These are phyloP conservation scores for Altica lythri DNA, from an alignment of 2,888 invertebrate genomes.

Conservation along the genomic window DNA sequence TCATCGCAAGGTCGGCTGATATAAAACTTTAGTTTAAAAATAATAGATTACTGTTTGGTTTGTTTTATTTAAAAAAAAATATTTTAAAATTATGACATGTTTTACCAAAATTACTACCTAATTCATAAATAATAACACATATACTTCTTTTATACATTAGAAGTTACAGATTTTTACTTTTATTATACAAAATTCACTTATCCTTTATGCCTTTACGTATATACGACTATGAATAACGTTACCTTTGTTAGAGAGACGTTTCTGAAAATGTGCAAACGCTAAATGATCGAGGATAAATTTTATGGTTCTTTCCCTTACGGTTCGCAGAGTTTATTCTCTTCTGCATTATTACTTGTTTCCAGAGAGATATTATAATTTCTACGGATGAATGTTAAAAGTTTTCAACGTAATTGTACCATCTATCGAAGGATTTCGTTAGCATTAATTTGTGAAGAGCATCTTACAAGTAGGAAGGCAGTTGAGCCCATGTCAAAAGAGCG, in stretches of 20 bases:
- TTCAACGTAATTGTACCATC: slow-evolving; percentile 12
- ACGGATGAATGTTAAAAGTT: slow-evolving; percentile 16
- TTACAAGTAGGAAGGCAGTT: no score
- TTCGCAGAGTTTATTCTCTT: slow-evolving; percentile 21
- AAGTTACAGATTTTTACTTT: no score
- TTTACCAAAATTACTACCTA: no score
- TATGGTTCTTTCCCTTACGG: slow-evolving; percentile 22
- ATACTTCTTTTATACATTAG: no score
- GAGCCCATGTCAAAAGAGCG: no score
- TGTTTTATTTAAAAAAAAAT: no score
- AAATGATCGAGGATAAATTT: slow-evolving; percentile 31
- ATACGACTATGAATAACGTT: slow-evolving; percentile 14
- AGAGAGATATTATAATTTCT: slow-evolving; percentile 22
- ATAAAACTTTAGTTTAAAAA: no score
- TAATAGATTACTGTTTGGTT: no score
- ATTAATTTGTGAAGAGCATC: no score
- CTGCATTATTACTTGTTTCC: slow-evolving; percentile 22
- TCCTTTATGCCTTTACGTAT: neutral
- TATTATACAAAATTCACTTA: neutral
- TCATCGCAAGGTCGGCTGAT: no score
- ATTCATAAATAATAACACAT: no score
- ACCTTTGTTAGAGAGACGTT: slow-evolving; percentile 30
- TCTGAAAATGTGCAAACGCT: slow-evolving; percentile 32
- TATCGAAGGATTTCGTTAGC: slow-evolving; percentile 15
- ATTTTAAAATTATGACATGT: no score